Evolutionary conservation across 2,888 invertebrate species (phyloP).

Genomic region (Drosophila atroscutellata): DNA sequence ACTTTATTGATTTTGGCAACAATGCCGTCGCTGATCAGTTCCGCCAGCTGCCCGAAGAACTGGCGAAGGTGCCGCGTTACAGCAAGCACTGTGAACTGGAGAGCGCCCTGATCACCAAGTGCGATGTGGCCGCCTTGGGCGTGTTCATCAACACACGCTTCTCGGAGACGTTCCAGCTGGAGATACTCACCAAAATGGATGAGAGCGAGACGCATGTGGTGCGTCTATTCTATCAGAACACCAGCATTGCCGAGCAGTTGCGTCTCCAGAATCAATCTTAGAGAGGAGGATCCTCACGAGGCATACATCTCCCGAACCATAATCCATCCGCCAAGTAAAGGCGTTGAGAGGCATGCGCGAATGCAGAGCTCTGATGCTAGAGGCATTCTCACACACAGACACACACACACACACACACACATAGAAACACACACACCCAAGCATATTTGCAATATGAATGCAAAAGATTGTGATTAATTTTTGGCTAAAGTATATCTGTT

Average conservation of each 20-base stretch:
- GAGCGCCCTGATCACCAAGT: slow-evolving; percentile 86
- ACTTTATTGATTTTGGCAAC: slow-evolving; percentile 91
- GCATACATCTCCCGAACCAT: not conserved
- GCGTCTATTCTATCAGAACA: slow-evolving; percentile 82
- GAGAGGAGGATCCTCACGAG: slow-evolving; percentile 5
- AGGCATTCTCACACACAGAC: slow-evolving; percentile 30
- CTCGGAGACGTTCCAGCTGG: slow-evolving; percentile 85
- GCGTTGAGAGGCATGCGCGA: slow-evolving; percentile 38
- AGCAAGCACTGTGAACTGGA: slow-evolving; percentile 88
- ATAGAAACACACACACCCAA: slow-evolving; percentile 33
- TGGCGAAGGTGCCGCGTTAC: slow-evolving; percentile 86
- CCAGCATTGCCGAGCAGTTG: slow-evolving; percentile 78
- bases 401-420: slow-evolving; percentile 12
- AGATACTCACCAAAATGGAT: slow-evolving; percentile 75
- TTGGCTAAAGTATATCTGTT: slow-evolving; percentile 58
- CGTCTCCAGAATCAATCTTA: slow-evolving; percentile 59
- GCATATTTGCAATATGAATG: slow-evolving; percentile 56
- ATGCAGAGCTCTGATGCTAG: slow-evolving; percentile 26
- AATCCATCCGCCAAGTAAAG: slow-evolving; percentile 27
- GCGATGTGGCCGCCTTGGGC: slow-evolving; percentile 88
- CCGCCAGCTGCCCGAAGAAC: slow-evolving; percentile 87
- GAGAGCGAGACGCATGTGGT: slow-evolving; percentile 66
- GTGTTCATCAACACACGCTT: slow-evolving; percentile 89
- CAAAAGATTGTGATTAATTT: slow-evolving; percentile 72
- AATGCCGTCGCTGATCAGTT: slow-evolving; percentile 87